phyloP scores from a whole-genome alignment of 2,797 vertebrate genomes.

The Neostethus bicornis region DNA sequence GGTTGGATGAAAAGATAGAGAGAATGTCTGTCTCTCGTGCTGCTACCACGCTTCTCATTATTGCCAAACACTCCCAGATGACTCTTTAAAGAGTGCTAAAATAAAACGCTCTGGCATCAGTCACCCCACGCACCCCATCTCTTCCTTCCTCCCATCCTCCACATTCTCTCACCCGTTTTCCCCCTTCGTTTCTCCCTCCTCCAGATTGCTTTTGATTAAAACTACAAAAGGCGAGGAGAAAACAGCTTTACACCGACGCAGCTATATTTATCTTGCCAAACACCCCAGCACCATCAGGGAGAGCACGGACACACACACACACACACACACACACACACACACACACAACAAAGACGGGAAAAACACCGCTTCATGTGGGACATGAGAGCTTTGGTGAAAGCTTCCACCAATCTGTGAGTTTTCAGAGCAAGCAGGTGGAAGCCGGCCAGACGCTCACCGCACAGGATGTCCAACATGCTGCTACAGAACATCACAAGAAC shows the following conservation, averaged over 20 bases:
- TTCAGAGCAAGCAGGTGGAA: slow-evolving; percentile 48
- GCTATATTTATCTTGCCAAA: slow-evolving; percentile 84
- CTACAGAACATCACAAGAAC: neutral
- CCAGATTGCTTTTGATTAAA: slow-evolving; percentile 86
- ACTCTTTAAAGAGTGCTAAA: slow-evolving; percentile 78
- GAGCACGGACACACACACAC: slow-evolving; percentile 41
- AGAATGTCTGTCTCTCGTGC: slow-evolving; percentile 52
- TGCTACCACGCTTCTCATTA: slow-evolving; percentile 75
- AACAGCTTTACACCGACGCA: slow-evolving; percentile 79
- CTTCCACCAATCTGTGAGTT: slow-evolving; percentile 68
- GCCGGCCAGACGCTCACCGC: slow-evolving; percentile 40
- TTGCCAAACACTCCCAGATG: slow-evolving; percentile 74
- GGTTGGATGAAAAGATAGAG: slow-evolving; percentile 31
- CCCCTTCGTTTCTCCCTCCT: slow-evolving; percentile 73
- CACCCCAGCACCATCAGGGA: slow-evolving; percentile 76
- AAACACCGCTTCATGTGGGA: slow-evolving; percentile 67
- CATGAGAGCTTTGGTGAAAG: slow-evolving; percentile 70
- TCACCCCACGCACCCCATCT: slow-evolving; percentile 21
- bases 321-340: slow-evolving; percentile 18
- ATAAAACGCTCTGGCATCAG: slow-evolving; percentile 77
- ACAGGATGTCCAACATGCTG: neutral
- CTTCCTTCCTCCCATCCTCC: slow-evolving; percentile 28
- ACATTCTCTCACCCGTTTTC: slow-evolving; percentile 27
- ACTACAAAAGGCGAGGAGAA: slow-evolving; percentile 77
- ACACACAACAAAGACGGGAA: slow-evolving; percentile 46